A percentile compares a stretch with the other conserved stretches of the same genome.
These are phyloP conservation scores for Carposina sasakii DNA, from an alignment of 1,140 invertebrate species.

Conservation along the genomic window DNA sequence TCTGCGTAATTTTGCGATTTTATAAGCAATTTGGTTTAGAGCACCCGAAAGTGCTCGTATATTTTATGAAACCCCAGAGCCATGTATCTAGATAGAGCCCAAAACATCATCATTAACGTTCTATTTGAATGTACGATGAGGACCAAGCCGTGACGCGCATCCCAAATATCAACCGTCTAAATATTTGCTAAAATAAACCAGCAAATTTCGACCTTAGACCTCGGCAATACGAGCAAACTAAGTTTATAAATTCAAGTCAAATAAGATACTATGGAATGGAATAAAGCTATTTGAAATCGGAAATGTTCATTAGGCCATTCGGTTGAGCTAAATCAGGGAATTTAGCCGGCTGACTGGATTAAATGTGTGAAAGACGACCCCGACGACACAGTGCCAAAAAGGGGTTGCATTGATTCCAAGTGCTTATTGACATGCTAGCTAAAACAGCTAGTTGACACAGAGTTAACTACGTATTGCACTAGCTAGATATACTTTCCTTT, in stretches of 20 bases:
- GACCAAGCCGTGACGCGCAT: slow-evolving; percentile 26
- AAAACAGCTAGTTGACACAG: no score
- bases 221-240: slow-evolving; percentile 6
- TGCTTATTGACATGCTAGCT: no score
- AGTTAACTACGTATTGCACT: no score
- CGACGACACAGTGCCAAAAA: no score
- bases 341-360: slow-evolving; percentile 20
- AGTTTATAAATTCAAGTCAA: neutral
- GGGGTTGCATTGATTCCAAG: no score
- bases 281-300: slow-evolving; percentile 27
- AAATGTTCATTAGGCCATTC: slow-evolving; percentile 31
- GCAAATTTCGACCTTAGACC: slow-evolving; percentile 17
- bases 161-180: slow-evolving; percentile 19
- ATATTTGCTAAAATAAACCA: slow-evolving; percentile 4
- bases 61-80: no score
- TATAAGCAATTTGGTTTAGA: no score
- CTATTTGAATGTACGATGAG: slow-evolving; percentile 33
- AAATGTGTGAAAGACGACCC: no score
- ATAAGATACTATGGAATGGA: slow-evolving; percentile 13
- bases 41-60: no score
- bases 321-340: slow-evolving; percentile 21
- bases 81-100: no score
- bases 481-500: no score
- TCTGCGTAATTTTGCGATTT: no score
- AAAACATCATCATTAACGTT: slow-evolving; percentile 34